A percentile compares a stretch with the other conserved stretches of the same genome.
Evolutionary conservation across 2,797 vertebrate species (phyloP).

Genomic region (Tamandua tetradactyla): DNA sequence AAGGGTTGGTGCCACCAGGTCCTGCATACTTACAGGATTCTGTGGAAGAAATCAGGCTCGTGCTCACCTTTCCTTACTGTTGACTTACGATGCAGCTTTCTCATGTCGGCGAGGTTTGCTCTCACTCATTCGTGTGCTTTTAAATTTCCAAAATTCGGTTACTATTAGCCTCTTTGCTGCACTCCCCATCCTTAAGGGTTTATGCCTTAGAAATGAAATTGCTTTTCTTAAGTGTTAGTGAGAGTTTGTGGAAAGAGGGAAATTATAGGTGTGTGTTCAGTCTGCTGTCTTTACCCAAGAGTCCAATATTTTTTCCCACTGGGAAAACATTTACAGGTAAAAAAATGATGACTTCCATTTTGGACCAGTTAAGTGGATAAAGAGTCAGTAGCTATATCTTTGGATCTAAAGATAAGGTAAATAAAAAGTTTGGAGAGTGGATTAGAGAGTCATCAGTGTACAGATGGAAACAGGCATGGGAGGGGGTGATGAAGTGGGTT

Average conservation of each 20-base stretch:
- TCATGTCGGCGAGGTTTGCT: neutral
- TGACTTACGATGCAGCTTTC: neutral
- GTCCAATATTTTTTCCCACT: neutral
- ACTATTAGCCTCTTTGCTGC: neutral
- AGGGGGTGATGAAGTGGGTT: neutral
- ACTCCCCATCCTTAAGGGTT: neutral
- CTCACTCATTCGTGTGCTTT: neutral
- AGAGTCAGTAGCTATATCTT: neutral
- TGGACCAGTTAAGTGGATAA: neutral
- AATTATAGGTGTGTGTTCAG: neutral
- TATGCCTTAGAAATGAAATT: neutral
- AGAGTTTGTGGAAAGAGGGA: neutral
- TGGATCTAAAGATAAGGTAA: neutral
- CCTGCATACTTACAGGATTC: neutral
- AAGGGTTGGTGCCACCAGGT: neutral
- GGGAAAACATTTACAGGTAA: neutral
- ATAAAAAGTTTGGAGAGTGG: neutral
- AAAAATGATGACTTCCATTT: neutral
- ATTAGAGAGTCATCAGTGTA: neutral
- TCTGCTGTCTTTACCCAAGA: neutral
- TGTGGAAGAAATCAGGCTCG: fast-evolving
- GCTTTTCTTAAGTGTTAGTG: neutral
- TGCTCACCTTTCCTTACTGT: neutral
- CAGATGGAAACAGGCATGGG: neutral
- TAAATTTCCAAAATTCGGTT: neutral